A percentile compares a stretch with the other conserved stretches of the same genome.
Evolutionary conservation across 2,888 invertebrate species (phyloP).

Genomic region (Platycheirus rosarum): DNA sequence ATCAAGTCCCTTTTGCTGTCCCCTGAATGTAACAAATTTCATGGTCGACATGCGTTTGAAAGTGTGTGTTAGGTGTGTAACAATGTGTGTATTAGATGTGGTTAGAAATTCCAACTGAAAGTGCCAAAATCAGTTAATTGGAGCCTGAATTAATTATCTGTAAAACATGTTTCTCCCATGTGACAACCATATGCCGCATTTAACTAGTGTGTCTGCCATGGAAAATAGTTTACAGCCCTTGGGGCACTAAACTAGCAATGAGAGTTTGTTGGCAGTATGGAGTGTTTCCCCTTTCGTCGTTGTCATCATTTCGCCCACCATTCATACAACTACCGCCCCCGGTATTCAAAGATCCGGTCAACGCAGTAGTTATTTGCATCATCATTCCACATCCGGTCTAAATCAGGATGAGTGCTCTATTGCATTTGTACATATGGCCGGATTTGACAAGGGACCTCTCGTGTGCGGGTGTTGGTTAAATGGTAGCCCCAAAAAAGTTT

Average conservation of each 20-base stretch:
- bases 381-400: constrained; percentile 20
- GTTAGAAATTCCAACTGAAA: constrained; percentile 54
- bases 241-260: constrained; percentile 48
- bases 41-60: constrained; percentile 27
- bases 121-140: constrained; percentile 74
- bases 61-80: constrained; percentile 17
- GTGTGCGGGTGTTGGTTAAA: constrained; percentile 40
- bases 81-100: constrained; percentile 59
- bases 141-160: constrained; percentile 72
- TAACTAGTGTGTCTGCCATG: constrained; percentile 62
- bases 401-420: not conserved
- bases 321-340: not conserved
- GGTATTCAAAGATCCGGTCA: constrained; percentile 56
- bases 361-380: constrained; percentile 47
- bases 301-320: not conserved
- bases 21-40: constrained; percentile 42
- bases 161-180: constrained; percentile 72
- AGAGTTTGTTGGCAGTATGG: constrained; percentile 39
- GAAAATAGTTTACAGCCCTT: constrained; percentile 65
- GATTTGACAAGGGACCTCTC: constrained; percentile 37
- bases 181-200: constrained; percentile 68
- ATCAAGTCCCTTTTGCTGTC: not conserved
- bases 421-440: constrained; percentile 16
- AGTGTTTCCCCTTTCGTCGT: constrained; percentile 20
- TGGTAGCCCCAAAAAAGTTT: constrained; percentile 38